Conservation (phyloP, 2,888 invertebrate genomes). For the Luffia ferchaultella region DNA sequence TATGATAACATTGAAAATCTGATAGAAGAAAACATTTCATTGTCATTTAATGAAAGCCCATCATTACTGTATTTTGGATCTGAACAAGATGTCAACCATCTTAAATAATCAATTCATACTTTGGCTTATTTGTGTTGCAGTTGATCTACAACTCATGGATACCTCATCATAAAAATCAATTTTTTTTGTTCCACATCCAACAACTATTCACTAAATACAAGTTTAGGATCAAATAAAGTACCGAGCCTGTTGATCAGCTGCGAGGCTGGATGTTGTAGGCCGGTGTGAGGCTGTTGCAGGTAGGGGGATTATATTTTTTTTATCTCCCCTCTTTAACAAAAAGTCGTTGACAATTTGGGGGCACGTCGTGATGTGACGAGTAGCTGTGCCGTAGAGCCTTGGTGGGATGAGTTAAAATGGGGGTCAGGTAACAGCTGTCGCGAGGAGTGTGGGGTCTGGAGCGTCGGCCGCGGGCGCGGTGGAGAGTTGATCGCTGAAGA, state of each 20-base stretch:
- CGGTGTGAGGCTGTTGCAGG: slow-evolving; percentile 7
- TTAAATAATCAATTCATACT: too few species aligned
- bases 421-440: slow-evolving; percentile 55
- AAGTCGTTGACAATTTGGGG: neutral
- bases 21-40: too few species aligned
- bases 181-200: neutral
- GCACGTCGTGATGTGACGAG: neutral
- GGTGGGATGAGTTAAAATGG: slow-evolving; percentile 18
- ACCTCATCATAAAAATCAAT: neutral
- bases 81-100: too few species aligned
- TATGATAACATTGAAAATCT: too few species aligned
- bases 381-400: too few species aligned
- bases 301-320: slow-evolving; percentile 7
- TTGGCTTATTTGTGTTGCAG: too few species aligned
- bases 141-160: too few species aligned
- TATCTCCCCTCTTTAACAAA: neutral
- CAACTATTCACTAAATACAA: slow-evolving; percentile 1
- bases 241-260: slow-evolving; percentile 26
- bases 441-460: slow-evolving; percentile 23
- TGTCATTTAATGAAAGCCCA: too few species aligned
- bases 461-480: slow-evolving; percentile 32
- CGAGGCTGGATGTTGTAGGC: slow-evolving; percentile 10
- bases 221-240: slow-evolving; percentile 26
- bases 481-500: slow-evolving; percentile 53
- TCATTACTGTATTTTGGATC: too few species aligned